Evolutionary conservation across 2,797 vertebrate genomes (phyloP).

Genomic region (Sebastolobus alascanus): DNA sequence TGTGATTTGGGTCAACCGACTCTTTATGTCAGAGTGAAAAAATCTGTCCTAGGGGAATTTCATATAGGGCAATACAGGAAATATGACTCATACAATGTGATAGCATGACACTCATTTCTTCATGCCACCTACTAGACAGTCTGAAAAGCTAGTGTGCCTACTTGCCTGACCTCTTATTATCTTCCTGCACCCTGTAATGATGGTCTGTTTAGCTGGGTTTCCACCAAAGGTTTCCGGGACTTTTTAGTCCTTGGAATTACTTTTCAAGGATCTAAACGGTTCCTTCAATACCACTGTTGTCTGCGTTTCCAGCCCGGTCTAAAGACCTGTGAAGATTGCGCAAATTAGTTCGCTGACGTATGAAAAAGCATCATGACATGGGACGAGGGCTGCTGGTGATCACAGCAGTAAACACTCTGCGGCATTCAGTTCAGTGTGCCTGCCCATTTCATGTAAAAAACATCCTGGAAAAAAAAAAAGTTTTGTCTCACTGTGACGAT

Average conservation of each 20-base stretch:
- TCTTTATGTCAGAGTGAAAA: not conserved
- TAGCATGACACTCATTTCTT: constrained; percentile 13
- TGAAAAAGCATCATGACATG: not conserved
- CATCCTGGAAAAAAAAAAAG: too few relatives aligned
- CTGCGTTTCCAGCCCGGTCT: not conserved
- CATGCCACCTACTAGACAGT: not conserved
- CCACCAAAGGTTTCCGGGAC: not conserved
- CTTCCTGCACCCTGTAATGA: not conserved
- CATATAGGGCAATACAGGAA: constrained; percentile 22
- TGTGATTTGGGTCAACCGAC: constrained; percentile 4
- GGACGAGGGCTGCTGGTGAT: too few relatives aligned
- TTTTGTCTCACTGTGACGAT: too few relatives aligned
- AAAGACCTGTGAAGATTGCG: not conserved
- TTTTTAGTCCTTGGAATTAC: not conserved
- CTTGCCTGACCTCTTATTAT: not conserved
- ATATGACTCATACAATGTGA: constrained; percentile 51
- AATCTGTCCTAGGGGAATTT: not conserved
- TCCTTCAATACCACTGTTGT: not conserved
- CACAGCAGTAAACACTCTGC: not conserved
- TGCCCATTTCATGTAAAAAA: too few relatives aligned
- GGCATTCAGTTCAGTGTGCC: not conserved
- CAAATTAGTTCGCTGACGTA: not conserved
- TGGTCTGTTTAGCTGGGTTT: not conserved
- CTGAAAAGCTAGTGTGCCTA: not conserved
- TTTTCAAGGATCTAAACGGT: not conserved